These are phyloP conservation scores for Zaprionus bogoriensis DNA, from an alignment of 2,888 invertebrate genomes.

Conservation along the genomic window DNA sequence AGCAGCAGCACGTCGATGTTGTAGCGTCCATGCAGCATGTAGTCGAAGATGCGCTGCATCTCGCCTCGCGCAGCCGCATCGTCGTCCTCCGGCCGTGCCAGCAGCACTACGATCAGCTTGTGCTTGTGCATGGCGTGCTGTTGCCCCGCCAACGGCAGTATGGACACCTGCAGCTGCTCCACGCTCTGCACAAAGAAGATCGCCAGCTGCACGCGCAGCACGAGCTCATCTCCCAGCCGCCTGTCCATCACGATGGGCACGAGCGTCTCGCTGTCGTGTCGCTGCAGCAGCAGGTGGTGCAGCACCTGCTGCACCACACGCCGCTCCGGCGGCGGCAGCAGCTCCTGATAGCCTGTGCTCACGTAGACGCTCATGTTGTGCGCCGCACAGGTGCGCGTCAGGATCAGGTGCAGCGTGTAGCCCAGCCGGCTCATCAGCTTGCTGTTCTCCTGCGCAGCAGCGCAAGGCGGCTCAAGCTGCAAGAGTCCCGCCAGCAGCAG, in stretches of 20 bases:
- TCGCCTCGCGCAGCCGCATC: background rate
- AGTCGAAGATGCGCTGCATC: constrained; percentile 47
- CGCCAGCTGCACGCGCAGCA: constrained; percentile 8
- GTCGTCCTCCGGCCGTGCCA: background rate
- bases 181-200: constrained; percentile 43
- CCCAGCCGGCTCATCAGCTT: background rate
- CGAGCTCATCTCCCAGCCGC: background rate
- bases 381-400: constrained; percentile 9
- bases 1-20: constrained; percentile 48
- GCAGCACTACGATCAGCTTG: constrained; percentile 33
- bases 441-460: background rate
- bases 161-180: constrained; percentile 12
- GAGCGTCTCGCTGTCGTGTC: background rate
- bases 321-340: background rate
- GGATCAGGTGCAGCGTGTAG: constrained; percentile 11
- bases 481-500: background rate
- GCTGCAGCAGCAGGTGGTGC: background rate
- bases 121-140: constrained; percentile 2
- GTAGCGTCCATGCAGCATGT: constrained; percentile 44
- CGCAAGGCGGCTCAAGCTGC: background rate
- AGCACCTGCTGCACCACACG: constrained; percentile 19
- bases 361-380: constrained; percentile 34
- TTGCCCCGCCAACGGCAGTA: constrained; percentile 11
- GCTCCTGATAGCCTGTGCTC: constrained; percentile 18
- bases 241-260: constrained; percentile 37